A percentile compares a stretch with the other conserved stretches of the same genome.
These are phyloP conservation scores for Chrysolina oricalcia DNA, from an alignment of 2,888 invertebrate genomes.

Conservation along the genomic window DNA sequence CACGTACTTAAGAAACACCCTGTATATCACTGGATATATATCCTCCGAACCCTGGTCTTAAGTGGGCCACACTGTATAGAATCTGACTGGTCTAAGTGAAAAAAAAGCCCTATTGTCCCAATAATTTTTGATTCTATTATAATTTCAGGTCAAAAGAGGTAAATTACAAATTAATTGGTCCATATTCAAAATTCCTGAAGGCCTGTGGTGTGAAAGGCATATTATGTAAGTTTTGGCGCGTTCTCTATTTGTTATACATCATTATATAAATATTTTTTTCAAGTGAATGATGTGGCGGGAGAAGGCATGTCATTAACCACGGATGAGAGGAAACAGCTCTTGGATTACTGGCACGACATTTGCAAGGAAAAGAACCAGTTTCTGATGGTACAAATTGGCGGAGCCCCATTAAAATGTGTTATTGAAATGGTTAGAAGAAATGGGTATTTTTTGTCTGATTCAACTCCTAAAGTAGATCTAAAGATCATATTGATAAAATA, in stretches of 20 bases:
- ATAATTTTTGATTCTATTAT: neutral
- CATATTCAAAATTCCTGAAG: constrained; percentile 79
- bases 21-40: no score
- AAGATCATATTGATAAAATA: no score
- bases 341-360: constrained; percentile 78
- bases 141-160: constrained; percentile 60
- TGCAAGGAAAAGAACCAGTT: constrained; percentile 75
- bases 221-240: constrained; percentile 50
- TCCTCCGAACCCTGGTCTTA: no score
- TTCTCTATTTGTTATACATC: neutral
- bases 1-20: no score
- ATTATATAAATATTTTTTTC: neutral
- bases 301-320: constrained; percentile 82
- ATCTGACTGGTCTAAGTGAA: no score
- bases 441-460: no score
- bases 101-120: neutral
- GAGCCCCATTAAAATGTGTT: constrained; percentile 80
- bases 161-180: constrained; percentile 58
- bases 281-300: constrained; percentile 87
- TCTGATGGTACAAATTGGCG: constrained; percentile 84
- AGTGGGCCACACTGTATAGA: no score
- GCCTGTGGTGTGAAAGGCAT: constrained; percentile 76
- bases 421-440: constrained; percentile 72
- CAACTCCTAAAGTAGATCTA: no score
- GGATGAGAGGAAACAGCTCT: constrained; percentile 79